Evolutionary conservation across 2,888 invertebrate genomes (phyloP).

Genomic region (Steinernema carpocapsae): DNA sequence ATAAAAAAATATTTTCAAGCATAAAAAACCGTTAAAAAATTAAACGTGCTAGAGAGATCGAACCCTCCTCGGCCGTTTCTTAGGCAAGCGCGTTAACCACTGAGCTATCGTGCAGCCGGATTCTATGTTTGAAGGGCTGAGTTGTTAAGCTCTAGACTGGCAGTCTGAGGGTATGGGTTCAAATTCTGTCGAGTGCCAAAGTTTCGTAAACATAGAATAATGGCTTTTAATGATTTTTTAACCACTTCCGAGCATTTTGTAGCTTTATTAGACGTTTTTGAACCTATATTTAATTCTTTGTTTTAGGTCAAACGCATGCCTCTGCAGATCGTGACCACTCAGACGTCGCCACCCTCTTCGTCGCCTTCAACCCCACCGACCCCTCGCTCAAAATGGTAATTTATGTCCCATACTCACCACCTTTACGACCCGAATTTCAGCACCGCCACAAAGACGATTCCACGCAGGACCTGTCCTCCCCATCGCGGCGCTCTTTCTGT

Average conservation of each 20-base stretch:
- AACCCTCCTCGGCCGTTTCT: too few relatives aligned
- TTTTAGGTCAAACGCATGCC: conserved; percentile 3
- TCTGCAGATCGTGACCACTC: conserved; percentile 22
- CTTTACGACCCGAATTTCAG: not conserved
- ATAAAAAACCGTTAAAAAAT: too few relatives aligned
- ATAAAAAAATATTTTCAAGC: too few relatives aligned
- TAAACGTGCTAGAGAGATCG: too few relatives aligned
- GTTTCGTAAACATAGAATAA: not conserved
- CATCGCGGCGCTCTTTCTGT: not conserved
- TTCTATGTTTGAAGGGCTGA: not conserved
- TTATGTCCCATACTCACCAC: not conserved
- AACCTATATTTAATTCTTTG: too few relatives aligned
- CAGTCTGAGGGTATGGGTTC: not conserved
- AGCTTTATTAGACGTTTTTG: too few relatives aligned
- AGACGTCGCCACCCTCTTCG: not conserved
- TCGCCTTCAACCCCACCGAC: not conserved
- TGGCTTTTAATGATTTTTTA: not conserved
- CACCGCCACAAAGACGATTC: not conserved
- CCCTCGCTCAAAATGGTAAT: conserved; percentile 10
- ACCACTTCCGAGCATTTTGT: too few relatives aligned
- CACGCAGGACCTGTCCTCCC: not conserved
- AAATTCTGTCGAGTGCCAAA: not conserved
- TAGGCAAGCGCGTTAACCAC: too few relatives aligned
- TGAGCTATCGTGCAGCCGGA: too few relatives aligned
- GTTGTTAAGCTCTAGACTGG: not conserved